phyloP scores from a whole-genome alignment of 2,113 vertebrate genomes.

The Lontra canadensis region DNA sequence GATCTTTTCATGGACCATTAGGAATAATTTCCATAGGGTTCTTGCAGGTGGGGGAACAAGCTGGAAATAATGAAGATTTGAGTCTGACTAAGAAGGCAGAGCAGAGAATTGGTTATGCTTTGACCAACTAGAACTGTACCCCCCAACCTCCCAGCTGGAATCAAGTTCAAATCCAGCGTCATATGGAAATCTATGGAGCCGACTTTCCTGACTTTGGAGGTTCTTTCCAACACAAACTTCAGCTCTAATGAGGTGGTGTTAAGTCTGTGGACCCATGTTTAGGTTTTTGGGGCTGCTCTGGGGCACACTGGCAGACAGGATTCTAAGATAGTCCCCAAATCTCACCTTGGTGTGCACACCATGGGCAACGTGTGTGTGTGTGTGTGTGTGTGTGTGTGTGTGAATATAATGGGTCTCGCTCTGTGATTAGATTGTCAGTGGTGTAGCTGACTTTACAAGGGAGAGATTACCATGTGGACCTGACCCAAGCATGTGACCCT shows the following conservation, averaged over 20 bases:
- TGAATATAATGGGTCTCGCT: background rate
- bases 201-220: too few species aligned
- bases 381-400: background rate
- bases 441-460: background rate
- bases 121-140: too few species aligned
- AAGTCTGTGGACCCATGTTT: too few species aligned
- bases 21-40: constrained; percentile 57
- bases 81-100: background rate
- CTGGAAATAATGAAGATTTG: background rate
- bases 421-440: accelerated
- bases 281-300: background rate
- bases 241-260: accelerated
- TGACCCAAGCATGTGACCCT: background rate
- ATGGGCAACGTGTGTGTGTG: too few species aligned
- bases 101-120: background rate
- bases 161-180: background rate
- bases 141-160: accelerated
- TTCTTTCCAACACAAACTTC: background rate
- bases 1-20: constrained; percentile 65
- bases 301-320: accelerated
- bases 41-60: constrained; percentile 30
- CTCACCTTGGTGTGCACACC: accelerated
- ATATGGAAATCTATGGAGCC: accelerated
- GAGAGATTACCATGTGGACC: background rate
- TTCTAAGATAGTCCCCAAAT: background rate